Conservation (phyloP, 2,888 invertebrate species). For the Aquatica leii region DNA sequence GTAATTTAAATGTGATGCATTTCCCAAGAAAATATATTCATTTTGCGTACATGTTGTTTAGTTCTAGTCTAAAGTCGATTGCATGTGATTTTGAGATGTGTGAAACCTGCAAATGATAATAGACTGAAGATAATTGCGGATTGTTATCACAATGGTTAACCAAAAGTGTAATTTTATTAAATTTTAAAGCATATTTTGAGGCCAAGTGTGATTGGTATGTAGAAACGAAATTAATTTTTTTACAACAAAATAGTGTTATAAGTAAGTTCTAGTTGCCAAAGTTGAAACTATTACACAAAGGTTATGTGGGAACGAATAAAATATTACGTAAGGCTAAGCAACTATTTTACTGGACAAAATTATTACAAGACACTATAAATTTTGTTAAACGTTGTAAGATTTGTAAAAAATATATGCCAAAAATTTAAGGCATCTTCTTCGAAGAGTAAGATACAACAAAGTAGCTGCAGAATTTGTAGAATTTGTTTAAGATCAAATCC, state of each 20-base stretch:
- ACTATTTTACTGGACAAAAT: background rate
- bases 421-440: conserved; percentile 16
- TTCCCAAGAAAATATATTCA: too few relatives aligned
- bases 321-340: background rate
- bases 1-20: too few relatives aligned
- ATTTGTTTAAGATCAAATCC: conserved; percentile 33
- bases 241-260: background rate
- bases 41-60: too few relatives aligned
- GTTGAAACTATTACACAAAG: background rate
- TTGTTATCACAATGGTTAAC: background rate
- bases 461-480: conserved; percentile 39
- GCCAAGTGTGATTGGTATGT: background rate
- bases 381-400: conserved; percentile 32
- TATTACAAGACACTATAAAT: background rate
- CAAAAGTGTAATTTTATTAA: background rate
- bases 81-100: too few relatives aligned
- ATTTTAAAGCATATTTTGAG: background rate
- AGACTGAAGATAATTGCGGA: background rate
- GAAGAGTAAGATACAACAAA: conserved; percentile 34
- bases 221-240: background rate
- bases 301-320: background rate
- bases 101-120: background rate
- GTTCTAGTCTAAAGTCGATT: too few relatives aligned
- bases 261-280: background rate
- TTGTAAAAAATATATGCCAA: conserved; percentile 36